These are phyloP conservation scores for Andrena flavipes DNA, from an alignment of 2,888 invertebrate species.

Conservation along the genomic window DNA sequence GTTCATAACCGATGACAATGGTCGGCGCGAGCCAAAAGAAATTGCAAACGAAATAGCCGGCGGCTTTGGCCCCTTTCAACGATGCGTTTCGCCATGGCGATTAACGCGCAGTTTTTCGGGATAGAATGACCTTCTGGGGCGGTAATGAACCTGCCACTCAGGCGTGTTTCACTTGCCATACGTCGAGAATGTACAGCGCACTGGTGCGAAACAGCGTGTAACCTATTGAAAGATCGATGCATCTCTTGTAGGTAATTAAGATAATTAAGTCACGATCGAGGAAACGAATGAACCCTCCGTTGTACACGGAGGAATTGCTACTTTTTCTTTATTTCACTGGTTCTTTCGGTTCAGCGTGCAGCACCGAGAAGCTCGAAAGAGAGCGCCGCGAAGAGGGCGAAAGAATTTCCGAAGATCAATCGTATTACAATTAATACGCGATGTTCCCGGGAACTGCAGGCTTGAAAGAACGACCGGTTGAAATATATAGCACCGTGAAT, in stretches of 20 bases:
- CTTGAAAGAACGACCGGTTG: background rate
- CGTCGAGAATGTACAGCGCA: background rate
- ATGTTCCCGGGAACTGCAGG: slow-evolving; percentile 16
- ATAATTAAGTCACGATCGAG: slow-evolving; percentile 40
- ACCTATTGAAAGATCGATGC: slow-evolving; percentile 11
- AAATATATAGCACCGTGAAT: slow-evolving; percentile 18
- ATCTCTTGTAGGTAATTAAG: slow-evolving; percentile 25
- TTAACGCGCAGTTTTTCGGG: slow-evolving; percentile 26
- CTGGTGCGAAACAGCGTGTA: background rate
- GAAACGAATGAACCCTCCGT: background rate
- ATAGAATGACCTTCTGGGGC: background rate
- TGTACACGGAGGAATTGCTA: background rate
- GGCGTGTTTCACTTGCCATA: slow-evolving; percentile 12
- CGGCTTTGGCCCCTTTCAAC: slow-evolving; percentile 1
- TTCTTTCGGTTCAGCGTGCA: no score
- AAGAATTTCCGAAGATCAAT: slow-evolving; percentile 43
- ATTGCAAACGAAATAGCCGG: slow-evolving; percentile 37
- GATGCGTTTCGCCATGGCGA: slow-evolving; percentile 4
- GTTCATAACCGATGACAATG: slow-evolving; percentile 47
- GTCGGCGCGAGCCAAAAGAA: slow-evolving; percentile 30
- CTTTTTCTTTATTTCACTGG: no score
- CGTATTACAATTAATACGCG: slow-evolving; percentile 32
- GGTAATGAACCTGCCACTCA: slow-evolving; percentile 55
- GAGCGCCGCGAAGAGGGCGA: no score
- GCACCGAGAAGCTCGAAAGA: no score